phyloP scores from a whole-genome alignment of 1,140 invertebrate genomes.

The Leptinotarsa lineolata region DNA sequence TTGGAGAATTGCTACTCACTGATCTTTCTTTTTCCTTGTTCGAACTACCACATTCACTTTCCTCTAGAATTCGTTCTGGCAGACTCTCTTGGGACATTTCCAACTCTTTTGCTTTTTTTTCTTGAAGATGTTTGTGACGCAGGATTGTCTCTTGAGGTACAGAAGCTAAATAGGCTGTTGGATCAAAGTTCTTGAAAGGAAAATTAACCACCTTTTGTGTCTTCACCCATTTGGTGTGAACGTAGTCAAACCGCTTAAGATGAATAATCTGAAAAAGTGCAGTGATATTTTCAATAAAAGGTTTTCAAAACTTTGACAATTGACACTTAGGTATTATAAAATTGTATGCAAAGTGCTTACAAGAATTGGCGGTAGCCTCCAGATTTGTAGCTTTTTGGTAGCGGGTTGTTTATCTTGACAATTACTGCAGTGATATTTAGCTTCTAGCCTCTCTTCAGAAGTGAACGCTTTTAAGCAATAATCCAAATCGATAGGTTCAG shows the following conservation, averaged over 20 bases:
- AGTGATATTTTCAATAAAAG: no score
- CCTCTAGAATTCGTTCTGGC: slow-evolving; percentile 47
- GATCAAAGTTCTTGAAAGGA: slow-evolving; percentile 81
- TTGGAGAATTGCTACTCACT: slow-evolving; percentile 7
- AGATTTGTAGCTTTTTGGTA: slow-evolving; percentile 87
- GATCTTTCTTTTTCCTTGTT: slow-evolving; percentile 24
- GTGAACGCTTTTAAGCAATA: slow-evolving; percentile 85
- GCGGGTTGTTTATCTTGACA: slow-evolving; percentile 83
- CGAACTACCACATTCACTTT: slow-evolving; percentile 39
- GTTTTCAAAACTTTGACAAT: no score
- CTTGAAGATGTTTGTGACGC: slow-evolving; percentile 63
- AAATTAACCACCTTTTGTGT: slow-evolving; percentile 91
- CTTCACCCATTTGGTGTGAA: slow-evolving; percentile 90
- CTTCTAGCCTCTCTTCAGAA: slow-evolving; percentile 80
- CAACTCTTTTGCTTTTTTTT: slow-evolving; percentile 42
- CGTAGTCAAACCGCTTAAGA: slow-evolving; percentile 86
- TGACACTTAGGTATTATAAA: no score
- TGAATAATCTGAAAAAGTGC: slow-evolving; percentile 75
- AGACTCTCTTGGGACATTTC: slow-evolving; percentile 33
- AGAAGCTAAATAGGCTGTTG: slow-evolving; percentile 76
- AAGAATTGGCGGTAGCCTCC: slow-evolving; percentile 83
- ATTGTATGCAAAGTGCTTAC: slow-evolving; percentile 58
- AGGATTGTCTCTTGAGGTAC: slow-evolving; percentile 76
- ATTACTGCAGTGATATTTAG: slow-evolving; percentile 81
- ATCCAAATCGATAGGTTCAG: slow-evolving; percentile 79